Evolutionary conservation across 2,888 invertebrate species (phyloP), one percentile per base, ranked within the genome.

Genomic region (Ichneumon xanthorius): DNA sequence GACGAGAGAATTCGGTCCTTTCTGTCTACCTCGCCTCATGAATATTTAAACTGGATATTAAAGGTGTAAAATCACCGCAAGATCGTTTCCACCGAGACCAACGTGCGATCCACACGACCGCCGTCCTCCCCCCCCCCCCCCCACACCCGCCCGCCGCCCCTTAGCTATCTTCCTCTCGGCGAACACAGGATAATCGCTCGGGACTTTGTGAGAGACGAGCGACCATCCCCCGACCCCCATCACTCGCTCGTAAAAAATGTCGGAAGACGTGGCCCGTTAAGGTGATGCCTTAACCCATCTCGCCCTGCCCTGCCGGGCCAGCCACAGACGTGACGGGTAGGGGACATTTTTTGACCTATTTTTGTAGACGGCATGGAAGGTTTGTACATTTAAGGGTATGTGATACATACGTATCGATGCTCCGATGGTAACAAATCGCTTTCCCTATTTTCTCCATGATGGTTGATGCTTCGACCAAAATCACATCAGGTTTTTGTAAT

Each of bases 31-130:
- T 85, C 84, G 82, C 79, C 90, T 92, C 92, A 92, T 93, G 92
- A 92, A 93, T 93, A 93, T 93, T 93, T 92, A 93, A 93, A 92
- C 92, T 92, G 90, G 92, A 92, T 92, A 93, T 92, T 93, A 93
- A 92, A 92, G 91, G 92, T 90, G 90, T 91, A 89, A 92, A 92
- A 92, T 92, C 91, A 91, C 90, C 89, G 88, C 89, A 88, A 89
- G 87, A 82, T 83, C 82, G 82, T 86, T 79, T 77, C 77, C 83
- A 82, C 87, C 84, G 85, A 86, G 87, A 80, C 80, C 85, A 67
- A 84, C 85, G 86, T 84, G 79, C 87, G 81, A 87, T 87, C 84
- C 84, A 80, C 85, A 80, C 83, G 83, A 85, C 78, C 84, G 86
- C 86, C 85, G 80, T 77, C 78, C 75, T 88, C 61, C 63, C 61